Percentiles rank a stretch among this genome's conserved stretches.
Conservation (phyloP, 2,888 invertebrate genomes). For the Drosophila mulleri region DNA sequence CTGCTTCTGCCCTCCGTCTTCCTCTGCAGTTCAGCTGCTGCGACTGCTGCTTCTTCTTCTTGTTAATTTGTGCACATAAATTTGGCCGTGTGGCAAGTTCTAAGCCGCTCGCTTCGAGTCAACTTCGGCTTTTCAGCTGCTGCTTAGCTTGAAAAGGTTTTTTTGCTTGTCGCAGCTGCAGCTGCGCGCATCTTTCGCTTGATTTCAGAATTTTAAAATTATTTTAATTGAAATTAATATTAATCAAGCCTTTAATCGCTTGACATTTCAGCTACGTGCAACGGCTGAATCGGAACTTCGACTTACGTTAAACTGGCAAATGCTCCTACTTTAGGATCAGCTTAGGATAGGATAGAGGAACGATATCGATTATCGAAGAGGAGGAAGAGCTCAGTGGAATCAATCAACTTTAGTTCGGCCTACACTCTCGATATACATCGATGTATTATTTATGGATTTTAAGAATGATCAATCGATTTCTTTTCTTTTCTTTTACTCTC, state of each 20-base stretch:
- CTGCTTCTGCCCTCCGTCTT: background rate
- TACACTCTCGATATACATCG: background rate
- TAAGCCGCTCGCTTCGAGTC: conserved; percentile 10
- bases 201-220: background rate
- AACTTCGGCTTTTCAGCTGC: conserved; percentile 1
- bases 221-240: conserved; percentile 1
- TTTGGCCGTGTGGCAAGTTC: conserved; percentile 51
- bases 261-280: background rate
- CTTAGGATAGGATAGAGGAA: background rate
- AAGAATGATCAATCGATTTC: background rate
- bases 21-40: background rate
- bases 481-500: background rate
- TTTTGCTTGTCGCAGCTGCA: background rate
- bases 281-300: background rate
- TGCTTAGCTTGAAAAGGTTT: background rate
- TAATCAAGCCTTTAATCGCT: background rate
- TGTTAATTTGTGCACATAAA: conserved; percentile 74
- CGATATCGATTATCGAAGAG: background rate
- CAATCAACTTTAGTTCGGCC: background rate
- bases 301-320: background rate
- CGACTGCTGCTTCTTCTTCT: background rate
- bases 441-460: background rate
- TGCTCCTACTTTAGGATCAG: background rate
- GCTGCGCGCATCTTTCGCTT: background rate
- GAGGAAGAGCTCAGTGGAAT: background rate